These are phyloP conservation scores for Strix uralensis DNA, from an alignment of 2,113 vertebrate genomes.

Conservation along the genomic window DNA sequence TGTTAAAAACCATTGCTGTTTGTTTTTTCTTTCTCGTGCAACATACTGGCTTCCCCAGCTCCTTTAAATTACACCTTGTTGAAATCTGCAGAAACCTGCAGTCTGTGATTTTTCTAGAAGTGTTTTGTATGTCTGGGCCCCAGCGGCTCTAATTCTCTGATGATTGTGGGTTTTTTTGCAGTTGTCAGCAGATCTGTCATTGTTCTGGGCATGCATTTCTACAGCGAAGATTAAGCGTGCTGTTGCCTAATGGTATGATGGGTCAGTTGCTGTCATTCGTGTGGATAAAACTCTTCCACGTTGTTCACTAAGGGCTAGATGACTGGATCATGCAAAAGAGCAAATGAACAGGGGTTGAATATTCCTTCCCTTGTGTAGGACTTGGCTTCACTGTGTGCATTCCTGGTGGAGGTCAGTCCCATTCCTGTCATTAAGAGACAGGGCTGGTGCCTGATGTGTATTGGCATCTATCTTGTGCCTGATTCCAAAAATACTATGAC, in stretches of 20 bases:
- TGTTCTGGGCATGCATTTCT: neutral
- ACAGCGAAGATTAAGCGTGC: neutral
- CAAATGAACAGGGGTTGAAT: neutral
- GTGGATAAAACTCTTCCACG: neutral
- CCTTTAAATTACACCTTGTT: neutral
- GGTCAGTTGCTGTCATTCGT: neutral
- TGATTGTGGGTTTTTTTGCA: neutral
- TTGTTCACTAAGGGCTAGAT: neutral
- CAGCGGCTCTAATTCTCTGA: neutral
- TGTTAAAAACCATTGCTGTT: neutral
- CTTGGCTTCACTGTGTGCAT: neutral
- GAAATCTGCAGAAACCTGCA: neutral
- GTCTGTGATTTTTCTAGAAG: neutral
- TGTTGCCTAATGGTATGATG: neutral
- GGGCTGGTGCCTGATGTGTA: neutral
- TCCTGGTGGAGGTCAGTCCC: neutral
- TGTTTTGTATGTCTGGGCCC: neutral
- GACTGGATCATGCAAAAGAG: neutral
- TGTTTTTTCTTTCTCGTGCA: fast-evolving
- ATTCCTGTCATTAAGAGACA: neutral
- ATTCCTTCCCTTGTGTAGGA: neutral
- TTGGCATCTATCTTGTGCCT: neutral
- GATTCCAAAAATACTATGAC: neutral
- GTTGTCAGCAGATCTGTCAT: neutral
- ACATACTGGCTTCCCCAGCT: neutral